A percentile compares a stretch with the other conserved stretches of the same genome.
Conservation (phyloP, 2,888 invertebrate genomes). For the Pristionchus maxplancki region DNA sequence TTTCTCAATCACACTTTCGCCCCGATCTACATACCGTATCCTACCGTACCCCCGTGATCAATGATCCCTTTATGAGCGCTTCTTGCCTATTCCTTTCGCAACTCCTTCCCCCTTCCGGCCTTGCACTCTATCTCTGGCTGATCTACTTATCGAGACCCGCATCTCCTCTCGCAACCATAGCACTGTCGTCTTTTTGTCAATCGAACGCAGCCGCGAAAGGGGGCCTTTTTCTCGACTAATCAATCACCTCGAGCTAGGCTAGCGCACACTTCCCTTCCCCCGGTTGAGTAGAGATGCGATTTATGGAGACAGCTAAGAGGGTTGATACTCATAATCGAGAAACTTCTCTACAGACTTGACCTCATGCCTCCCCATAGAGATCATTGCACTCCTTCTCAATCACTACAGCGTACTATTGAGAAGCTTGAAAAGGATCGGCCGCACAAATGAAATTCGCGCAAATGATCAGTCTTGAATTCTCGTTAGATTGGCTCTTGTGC, state of each 20-base stretch:
- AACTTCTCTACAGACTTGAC: too few species aligned
- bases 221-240: not conserved
- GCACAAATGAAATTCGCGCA: too few species aligned
- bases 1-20: not conserved
- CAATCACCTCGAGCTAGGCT: not conserved
- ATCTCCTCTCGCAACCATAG: not conserved
- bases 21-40: not conserved
- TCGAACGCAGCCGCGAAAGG: not conserved
- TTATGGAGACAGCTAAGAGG: not conserved
- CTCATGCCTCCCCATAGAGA: too few species aligned
- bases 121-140: constrained; percentile 12
- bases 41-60: not conserved
- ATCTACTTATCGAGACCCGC: constrained; percentile 31
- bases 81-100: not conserved
- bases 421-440: too few species aligned
- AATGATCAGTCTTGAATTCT: too few species aligned
- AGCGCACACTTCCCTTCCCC: not conserved
- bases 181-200: constrained; percentile 40
- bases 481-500: too few species aligned
- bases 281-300: not conserved
- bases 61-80: too few species aligned
- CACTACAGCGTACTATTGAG: too few species aligned
- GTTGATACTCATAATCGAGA: too few species aligned
- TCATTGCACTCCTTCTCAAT: too few species aligned
- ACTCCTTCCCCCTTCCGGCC: not conserved